Percentiles rank a stretch among this genome's conserved stretches.
phyloP scores from a whole-genome alignment of 2,797 vertebrate genomes.

The Hippoglossus hippoglossus region DNA sequence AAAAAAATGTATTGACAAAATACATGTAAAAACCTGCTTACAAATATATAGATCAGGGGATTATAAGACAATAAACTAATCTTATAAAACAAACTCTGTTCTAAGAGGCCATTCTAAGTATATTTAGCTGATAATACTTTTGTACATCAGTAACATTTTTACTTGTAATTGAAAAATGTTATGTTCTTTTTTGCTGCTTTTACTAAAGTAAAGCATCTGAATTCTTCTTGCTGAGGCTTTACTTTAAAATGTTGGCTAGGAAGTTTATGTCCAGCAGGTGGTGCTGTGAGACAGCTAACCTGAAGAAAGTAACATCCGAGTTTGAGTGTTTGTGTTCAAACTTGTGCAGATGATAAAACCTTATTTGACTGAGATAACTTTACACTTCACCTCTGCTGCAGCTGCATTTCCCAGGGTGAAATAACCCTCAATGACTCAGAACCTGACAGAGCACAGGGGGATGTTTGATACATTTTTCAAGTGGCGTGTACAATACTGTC shows the following conservation, averaged over 20 bases:
- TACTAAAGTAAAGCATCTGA: neutral
- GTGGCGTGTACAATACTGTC: slow-evolving; percentile 49
- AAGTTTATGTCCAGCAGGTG: slow-evolving; percentile 69
- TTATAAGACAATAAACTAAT: neutral
- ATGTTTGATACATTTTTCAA: slow-evolving; percentile 72
- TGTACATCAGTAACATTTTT: neutral
- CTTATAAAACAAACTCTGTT: neutral
- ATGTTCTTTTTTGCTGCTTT: neutral
- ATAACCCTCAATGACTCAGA: slow-evolving; percentile 45
- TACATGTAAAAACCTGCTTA: too few species aligned
- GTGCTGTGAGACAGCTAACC: slow-evolving; percentile 56
- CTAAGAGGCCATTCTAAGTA: neutral
- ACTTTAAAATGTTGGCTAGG: neutral
- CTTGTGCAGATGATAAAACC: too few species aligned
- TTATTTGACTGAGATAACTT: slow-evolving; percentile 12
- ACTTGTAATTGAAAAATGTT: too few species aligned
- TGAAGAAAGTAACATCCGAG: slow-evolving; percentile 42
- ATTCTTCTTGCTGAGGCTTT: neutral
- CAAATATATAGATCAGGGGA: neutral
- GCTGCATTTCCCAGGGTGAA: slow-evolving; percentile 31
- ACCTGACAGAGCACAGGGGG: slow-evolving; percentile 51
- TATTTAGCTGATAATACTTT: too few species aligned
- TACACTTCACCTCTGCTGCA: slow-evolving; percentile 3
- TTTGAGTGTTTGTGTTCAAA: slow-evolving; percentile 23
- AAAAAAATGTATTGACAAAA: too few species aligned